Conservation (phyloP, 2,797 vertebrate genomes). For the Hypotaenidia okinawae region DNA sequence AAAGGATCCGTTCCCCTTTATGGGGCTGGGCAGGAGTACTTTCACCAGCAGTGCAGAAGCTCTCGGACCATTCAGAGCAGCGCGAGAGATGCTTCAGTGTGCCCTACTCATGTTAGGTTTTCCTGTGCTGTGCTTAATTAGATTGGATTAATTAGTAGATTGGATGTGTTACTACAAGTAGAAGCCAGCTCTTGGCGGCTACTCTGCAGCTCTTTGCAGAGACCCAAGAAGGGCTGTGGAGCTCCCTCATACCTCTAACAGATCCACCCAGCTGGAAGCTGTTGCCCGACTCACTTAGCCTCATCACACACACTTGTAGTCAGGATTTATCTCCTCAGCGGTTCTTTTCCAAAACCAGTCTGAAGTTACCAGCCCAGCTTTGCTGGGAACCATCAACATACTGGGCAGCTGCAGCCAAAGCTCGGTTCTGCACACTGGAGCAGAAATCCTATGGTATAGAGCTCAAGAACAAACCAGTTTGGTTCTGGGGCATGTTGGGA, state of each 20-base stretch:
- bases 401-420: background rate
- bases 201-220: background rate
- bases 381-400: background rate
- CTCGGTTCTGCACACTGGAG: background rate
- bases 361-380: background rate
- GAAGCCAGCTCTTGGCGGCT: background rate
- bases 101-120: background rate
- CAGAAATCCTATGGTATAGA: background rate
- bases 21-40: background rate
- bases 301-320: rapidly evolving
- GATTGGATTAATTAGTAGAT: background rate
- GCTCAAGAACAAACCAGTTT: background rate
- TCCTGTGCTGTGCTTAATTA: background rate
- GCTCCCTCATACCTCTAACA: rapidly evolving
- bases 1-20: background rate
- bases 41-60: background rate
- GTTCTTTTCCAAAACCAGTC: background rate
- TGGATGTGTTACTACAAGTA: background rate
- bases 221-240: background rate
- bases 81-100: too few species aligned
- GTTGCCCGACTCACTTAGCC: background rate
- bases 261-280: background rate
- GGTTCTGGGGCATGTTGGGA: background rate
- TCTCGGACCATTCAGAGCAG: background rate
- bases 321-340: background rate